phyloP scores from a whole-genome alignment of 2,113 vertebrate species.

The Geococcyx californianus region DNA sequence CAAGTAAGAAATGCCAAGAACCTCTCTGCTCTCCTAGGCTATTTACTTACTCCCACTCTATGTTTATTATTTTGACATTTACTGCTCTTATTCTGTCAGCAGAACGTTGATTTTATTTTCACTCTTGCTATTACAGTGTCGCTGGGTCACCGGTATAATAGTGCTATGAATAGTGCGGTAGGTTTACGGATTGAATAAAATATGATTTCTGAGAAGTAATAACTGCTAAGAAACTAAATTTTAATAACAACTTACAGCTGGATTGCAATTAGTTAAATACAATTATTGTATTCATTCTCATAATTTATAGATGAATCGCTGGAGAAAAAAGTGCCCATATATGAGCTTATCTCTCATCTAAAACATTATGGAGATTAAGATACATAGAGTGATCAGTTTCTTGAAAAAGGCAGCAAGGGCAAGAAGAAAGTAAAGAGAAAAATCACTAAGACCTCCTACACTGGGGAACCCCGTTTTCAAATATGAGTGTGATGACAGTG shows the following conservation, averaged over 20 bases:
- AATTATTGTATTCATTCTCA: neutral
- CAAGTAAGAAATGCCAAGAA: neutral
- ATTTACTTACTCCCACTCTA: constrained; percentile 34
- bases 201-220: neutral
- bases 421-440: neutral
- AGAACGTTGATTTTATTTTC: constrained; percentile 32
- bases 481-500: neutral
- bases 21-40: neutral
- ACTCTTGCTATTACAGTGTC: neutral
- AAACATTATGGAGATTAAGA: neutral
- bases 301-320: neutral
- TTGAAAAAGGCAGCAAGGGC: neutral
- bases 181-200: neutral
- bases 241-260: neutral
- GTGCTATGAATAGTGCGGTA: neutral
- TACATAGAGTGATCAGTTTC: accelerated
- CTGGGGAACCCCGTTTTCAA: neutral
- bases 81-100: constrained; percentile 27
- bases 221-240: neutral
- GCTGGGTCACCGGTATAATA: constrained; percentile 6
- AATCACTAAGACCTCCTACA: neutral
- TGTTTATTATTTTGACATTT: constrained; percentile 34
- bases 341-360: neutral
- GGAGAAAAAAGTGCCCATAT: neutral
- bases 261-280: neutral